Evolutionary conservation across 2,113 vertebrate species (phyloP).

Genomic region (Protobothrops flavoviridis): DNA sequence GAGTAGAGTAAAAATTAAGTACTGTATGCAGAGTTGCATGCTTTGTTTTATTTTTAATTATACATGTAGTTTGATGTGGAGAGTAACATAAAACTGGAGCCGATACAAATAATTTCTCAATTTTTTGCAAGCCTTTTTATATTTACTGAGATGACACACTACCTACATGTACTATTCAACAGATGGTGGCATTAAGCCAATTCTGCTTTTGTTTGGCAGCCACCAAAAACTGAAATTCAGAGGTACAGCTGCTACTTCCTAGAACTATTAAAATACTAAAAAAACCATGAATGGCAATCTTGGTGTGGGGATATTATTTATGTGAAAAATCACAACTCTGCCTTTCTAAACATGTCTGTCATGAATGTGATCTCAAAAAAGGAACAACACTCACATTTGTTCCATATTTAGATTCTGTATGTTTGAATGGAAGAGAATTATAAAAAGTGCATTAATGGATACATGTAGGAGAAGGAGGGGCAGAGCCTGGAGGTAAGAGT

Average conservation of each 20-base stretch:
- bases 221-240: conserved; percentile 49
- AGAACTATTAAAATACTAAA: conserved; percentile 50
- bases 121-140: conserved; percentile 36
- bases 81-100: conserved; percentile 13
- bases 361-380: conserved; percentile 6
- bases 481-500: too few relatives aligned
- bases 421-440: too few relatives aligned
- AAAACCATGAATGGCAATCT: conserved; percentile 50
- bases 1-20: neutral
- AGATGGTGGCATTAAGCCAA: conserved; percentile 48
- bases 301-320: conserved; percentile 59
- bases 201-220: conserved; percentile 57
- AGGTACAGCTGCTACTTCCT: conserved; percentile 61
- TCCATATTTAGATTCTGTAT: neutral
- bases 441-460: neutral
- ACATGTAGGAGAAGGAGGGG: neutral
- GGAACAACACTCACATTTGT: neutral
- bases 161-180: conserved; percentile 33
- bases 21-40: neutral
- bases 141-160: conserved; percentile 33
- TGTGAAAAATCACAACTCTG: conserved; percentile 35
- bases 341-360: conserved; percentile 46
- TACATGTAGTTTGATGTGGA: conserved; percentile 3
- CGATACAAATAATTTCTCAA: conserved; percentile 8
- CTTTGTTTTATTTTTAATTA: conserved; percentile 4